Evolutionary conservation across 2,113 vertebrate species (phyloP), one percentile per base, ranked within the genome.

Genomic region (Cebus imitator): DNA sequence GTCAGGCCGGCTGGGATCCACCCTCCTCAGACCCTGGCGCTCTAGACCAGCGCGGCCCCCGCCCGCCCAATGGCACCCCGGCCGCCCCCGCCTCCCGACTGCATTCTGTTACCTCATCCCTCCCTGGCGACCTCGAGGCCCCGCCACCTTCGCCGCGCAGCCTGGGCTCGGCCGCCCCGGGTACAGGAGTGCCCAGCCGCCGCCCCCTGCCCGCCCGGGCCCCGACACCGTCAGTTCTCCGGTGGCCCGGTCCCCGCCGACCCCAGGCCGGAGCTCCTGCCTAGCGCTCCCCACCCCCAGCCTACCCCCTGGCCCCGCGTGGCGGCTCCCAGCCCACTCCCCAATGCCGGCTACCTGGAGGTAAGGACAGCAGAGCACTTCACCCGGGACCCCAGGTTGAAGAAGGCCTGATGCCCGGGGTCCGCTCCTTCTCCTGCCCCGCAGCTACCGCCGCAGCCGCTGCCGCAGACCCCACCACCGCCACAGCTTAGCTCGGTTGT

Each of bases 341-440:
- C 97, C 95, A 61, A 66, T 21, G 52, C 43, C 90, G 97, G 98
- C 98, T 99, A 99, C 99, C 99, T 99, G 98, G 99, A 99, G 98
- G 61, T 27, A 30, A 64, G 61, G 1, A 27, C 61, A 0, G 61
- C 27, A 30, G 27, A 64, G 12, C 61, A 14, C 61, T 64, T 30
- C 61, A 64, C 1, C 61, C 27, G 6, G 27, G 27, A 5, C 2
- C 12, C 61, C 27, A 30, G 27, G 61, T 12, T 30, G 61, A 27
- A 64, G 61, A 64, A 2, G 61, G 61, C 61, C 61, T 30, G 25
- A 11, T 61, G 25, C 58, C 25, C 58, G 27, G 12, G 58, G 61
- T 64, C 27, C 61, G 61, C 61, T 64, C 0, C 27, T 30, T 64
- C 27, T 64, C 61, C 61, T 0, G 61, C 61, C 13, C 61, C 10